phyloP scores from a whole-genome alignment of 2,113 vertebrate species.

The Paradisaea rubra region DNA sequence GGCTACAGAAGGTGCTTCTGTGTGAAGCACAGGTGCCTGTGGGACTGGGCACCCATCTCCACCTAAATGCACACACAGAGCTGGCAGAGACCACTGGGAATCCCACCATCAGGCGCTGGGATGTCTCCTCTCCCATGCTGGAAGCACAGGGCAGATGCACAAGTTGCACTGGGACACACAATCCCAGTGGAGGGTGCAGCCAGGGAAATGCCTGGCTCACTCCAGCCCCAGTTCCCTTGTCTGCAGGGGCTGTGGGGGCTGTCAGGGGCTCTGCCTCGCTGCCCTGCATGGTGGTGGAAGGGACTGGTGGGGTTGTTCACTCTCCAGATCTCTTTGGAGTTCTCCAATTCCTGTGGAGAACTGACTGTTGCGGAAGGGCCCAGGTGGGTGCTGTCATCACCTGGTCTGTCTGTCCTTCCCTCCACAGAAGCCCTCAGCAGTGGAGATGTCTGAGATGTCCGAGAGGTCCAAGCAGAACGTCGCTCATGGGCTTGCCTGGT shows the following conservation, averaged over 20 bases:
- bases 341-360: neutral
- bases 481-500: constrained; percentile 88
- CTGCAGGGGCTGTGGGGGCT: neutral
- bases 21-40: neutral
- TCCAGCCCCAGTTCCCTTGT: neutral
- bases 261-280: accelerated
- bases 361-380: neutral
- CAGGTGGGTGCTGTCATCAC: neutral
- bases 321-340: neutral
- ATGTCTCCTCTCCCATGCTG: neutral
- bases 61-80: neutral
- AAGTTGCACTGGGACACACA: accelerated
- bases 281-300: accelerated
- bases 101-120: accelerated
- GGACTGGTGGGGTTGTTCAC: neutral
- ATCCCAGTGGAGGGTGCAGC: neutral
- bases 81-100: neutral
- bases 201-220: neutral
- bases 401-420: neutral
- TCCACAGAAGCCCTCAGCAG: constrained; percentile 72
- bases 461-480: constrained; percentile 81
- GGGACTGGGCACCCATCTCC: neutral
- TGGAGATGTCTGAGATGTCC: constrained; percentile 79
- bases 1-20: neutral
- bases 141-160: neutral